Conservation (phyloP, 2,113 vertebrate species). For the Cottus gobio region DNA sequence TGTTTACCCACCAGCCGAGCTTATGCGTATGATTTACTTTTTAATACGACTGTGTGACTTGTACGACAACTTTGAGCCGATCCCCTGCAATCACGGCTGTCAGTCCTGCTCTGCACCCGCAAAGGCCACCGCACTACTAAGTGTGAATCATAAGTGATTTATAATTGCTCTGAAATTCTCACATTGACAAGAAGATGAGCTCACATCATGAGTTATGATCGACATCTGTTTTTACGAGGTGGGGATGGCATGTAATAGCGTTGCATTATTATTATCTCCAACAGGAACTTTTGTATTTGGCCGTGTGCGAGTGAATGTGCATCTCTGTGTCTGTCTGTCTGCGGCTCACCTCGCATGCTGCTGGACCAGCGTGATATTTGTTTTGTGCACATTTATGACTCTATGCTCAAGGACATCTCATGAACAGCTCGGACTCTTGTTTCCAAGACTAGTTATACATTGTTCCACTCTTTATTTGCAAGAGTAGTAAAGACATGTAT, state of each 20-base stretch:
- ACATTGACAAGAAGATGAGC: not conserved
- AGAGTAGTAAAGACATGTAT: too few relatives aligned
- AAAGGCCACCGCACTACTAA: not conserved
- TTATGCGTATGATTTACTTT: too few relatives aligned
- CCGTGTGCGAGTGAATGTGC: not conserved
- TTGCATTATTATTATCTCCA: not conserved
- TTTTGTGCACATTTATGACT: too few relatives aligned
- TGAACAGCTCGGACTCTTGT: too few relatives aligned
- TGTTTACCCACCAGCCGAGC: not conserved
- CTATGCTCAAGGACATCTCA: too few relatives aligned
- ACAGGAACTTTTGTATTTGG: not conserved
- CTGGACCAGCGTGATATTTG: not conserved
- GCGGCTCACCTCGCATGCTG: not conserved
- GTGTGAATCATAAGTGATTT: not conserved
- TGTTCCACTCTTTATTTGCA: too few relatives aligned
- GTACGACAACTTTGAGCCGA: not conserved
- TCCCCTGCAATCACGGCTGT: not conserved
- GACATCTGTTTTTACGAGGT: not conserved
- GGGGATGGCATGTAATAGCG: too few relatives aligned
- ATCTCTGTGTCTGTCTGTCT: not conserved
- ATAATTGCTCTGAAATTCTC: not conserved
- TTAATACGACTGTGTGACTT: too few relatives aligned
- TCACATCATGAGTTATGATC: not conserved
- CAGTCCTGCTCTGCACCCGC: not conserved
- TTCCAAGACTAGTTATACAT: too few relatives aligned